These are phyloP conservation scores for Sinonovacula constricta DNA, from an alignment of 1,140 invertebrate genomes.

Conservation along the genomic window DNA sequence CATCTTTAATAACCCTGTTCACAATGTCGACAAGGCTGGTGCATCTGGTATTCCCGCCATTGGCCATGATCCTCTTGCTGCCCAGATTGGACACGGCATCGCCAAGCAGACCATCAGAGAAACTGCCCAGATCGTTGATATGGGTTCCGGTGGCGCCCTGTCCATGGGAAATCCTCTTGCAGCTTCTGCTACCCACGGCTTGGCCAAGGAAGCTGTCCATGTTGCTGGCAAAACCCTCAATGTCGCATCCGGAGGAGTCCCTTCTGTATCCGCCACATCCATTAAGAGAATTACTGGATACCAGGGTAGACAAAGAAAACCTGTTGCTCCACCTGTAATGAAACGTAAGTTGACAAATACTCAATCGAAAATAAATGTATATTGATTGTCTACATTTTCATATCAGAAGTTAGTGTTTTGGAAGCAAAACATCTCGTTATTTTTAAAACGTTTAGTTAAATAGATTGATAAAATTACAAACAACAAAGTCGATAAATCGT, in stretches of 20 bases:
- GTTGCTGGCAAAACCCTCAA: conserved; percentile 17
- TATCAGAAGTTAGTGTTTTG: no score
- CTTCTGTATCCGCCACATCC: no score
- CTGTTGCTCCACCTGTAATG: no score
- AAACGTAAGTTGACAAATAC: no score
- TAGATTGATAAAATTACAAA: no score
- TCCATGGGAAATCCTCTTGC: conserved; percentile 12
- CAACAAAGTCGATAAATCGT: no score
- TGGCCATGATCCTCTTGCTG: conserved; percentile 27
- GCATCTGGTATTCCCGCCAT: conserved; percentile 1
- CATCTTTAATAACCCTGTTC: conserved; percentile 1
- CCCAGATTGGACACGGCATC: conserved; percentile 14
- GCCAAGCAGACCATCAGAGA: conserved; percentile 24
- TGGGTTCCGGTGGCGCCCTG: conserved; percentile 15
- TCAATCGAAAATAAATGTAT: no score
- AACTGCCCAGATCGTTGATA: conserved; percentile 12
- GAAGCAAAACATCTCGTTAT: no score
- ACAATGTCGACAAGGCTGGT: conserved; percentile 32
- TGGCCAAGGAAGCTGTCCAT: conserved; percentile 27
- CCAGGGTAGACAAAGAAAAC: no score
- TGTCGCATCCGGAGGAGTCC: conserved; percentile 7
- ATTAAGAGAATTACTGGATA: no score
- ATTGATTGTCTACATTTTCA: no score
- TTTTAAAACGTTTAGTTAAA: no score
- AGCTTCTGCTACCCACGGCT: conserved; percentile 1